Percentiles rank a stretch among this genome's conserved stretches.
phyloP scores from a whole-genome alignment of 2,797 vertebrate species.

The Ataeniobius toweri region DNA sequence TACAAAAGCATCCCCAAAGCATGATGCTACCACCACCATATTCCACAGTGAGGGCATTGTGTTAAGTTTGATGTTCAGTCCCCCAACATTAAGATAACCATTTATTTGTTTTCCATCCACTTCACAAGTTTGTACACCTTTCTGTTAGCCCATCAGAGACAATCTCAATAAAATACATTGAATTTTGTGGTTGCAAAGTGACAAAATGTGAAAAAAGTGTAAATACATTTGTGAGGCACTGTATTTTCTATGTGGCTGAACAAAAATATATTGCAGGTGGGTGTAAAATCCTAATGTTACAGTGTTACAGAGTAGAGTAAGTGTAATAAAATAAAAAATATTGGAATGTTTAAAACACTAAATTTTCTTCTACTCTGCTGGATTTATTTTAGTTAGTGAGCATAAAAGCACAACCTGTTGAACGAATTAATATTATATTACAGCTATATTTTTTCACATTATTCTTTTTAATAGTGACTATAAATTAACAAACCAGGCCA shows the following conservation, averaged over 20 bases:
- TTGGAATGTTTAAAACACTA: not conserved
- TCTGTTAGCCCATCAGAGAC: not conserved
- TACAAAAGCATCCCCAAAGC: too few relatives aligned
- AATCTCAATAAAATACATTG: not conserved
- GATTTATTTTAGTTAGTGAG: constrained; percentile 4
- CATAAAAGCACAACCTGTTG: constrained; percentile 3
- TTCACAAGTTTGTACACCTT: not conserved
- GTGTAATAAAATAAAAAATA: not conserved
- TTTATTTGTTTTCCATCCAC: not conserved
- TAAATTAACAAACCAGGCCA: constrained; percentile 2
- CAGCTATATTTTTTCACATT: constrained; percentile 1
- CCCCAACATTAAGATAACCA: not conserved
- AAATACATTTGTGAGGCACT: not conserved
- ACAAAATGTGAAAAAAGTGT: not conserved
- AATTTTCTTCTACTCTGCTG: not conserved
- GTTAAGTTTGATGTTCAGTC: too few relatives aligned
- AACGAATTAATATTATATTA: not conserved
- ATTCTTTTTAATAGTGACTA: constrained; percentile 1
- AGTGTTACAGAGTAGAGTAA: not conserved
- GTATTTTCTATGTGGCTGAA: constrained; percentile 7
- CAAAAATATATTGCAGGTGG: not conserved
- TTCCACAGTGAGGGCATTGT: too few relatives aligned
- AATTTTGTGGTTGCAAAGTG: not conserved
- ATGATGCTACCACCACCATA: too few relatives aligned
- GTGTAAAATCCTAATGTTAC: not conserved